phyloP scores from a whole-genome alignment of 2,797 vertebrate genomes.

The Natrix natrix region DNA sequence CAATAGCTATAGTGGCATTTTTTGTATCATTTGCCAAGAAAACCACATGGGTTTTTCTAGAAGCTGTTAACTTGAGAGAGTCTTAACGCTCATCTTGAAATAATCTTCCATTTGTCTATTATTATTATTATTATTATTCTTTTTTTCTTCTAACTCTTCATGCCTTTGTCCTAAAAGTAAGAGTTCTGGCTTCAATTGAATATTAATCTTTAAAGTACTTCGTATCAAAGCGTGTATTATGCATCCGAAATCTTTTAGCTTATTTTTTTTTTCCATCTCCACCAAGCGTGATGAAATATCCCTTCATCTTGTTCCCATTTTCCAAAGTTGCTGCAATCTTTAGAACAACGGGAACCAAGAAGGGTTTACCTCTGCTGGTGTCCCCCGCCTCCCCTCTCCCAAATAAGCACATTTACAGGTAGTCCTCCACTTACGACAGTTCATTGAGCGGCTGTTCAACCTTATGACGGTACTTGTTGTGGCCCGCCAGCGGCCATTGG shows the following conservation, averaged over 20 bases:
- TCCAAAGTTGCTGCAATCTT: background rate
- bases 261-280: background rate
- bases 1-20: background rate
- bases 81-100: background rate
- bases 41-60: background rate
- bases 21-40: background rate
- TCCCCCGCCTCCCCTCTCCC: accelerated
- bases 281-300: background rate
- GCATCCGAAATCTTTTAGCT: background rate
- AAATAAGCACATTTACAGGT: background rate
- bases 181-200: background rate
- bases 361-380: background rate
- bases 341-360: background rate
- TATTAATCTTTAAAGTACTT: background rate
- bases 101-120: background rate
- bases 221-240: background rate
- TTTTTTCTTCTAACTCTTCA: background rate
- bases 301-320: background rate
- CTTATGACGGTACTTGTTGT: no score
- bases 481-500: no score
- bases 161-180: background rate
- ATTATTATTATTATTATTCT: no score
- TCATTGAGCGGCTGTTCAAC: no score
- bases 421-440: no score
- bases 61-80: background rate